Evolutionary conservation across 2,113 vertebrate genomes (phyloP).

Genomic region (Daphoenositta chrysoptera): DNA sequence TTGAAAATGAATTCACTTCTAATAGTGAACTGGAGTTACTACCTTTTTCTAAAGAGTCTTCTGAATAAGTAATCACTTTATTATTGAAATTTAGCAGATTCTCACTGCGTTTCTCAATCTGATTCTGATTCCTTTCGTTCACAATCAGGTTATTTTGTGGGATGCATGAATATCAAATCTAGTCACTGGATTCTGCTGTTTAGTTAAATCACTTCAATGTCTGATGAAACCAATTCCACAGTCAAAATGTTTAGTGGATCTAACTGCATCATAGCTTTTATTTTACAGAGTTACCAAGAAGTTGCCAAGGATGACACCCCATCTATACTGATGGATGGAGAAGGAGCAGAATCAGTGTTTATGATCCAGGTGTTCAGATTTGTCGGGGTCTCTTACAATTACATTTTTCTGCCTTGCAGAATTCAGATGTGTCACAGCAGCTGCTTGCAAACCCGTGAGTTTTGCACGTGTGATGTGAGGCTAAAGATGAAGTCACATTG

Average conservation of each 20-base stretch:
- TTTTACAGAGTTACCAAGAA: conserved; percentile 65
- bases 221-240: neutral
- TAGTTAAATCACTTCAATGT: neutral
- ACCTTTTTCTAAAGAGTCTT: neutral
- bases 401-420: conserved; percentile 71
- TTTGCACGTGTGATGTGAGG: neutral
- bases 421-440: conserved; percentile 49
- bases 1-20: neutral
- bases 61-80: neutral
- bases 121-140: neutral
- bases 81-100: neutral
- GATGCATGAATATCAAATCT: neutral
- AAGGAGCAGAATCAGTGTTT: conserved; percentile 71
- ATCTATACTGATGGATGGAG: conserved; percentile 67
- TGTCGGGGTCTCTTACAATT: conserved; percentile 67
- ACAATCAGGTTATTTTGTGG: neutral
- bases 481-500: neutral
- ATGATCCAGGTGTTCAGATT: conserved; percentile 79
- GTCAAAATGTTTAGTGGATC: neutral
- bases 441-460: conserved; percentile 69
- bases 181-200: neutral
- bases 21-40: neutral
- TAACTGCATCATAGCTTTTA: neutral
- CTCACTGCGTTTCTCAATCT: neutral
- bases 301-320: conserved; percentile 64